phyloP scores from a whole-genome alignment of 1,140 invertebrate species.

The Notospermus geniculatus region DNA sequence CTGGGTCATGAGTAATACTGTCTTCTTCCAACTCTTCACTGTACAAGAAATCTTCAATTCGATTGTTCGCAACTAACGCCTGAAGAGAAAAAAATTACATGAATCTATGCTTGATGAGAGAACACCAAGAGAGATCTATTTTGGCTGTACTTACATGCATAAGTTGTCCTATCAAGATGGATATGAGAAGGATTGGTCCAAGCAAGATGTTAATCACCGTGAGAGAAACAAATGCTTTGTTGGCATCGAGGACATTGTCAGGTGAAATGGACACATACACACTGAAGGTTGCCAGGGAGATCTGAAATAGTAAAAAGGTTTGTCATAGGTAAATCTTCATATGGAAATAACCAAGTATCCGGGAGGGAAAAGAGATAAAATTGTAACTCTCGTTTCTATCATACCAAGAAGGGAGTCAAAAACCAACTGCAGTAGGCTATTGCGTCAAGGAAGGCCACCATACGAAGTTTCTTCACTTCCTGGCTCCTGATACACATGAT shows the following conservation, averaged over 20 bases:
- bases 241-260: slow-evolving; percentile 57
- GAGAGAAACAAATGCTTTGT: slow-evolving; percentile 80
- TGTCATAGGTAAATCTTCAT: no score
- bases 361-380: no score
- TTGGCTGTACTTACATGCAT: neutral
- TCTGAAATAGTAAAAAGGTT: no score
- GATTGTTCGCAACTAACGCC: slow-evolving; percentile 28
- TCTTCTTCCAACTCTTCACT: slow-evolving; percentile 26
- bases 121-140: no score
- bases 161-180: slow-evolving; percentile 58
- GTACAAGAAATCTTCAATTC: slow-evolving; percentile 27
- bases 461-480: slow-evolving; percentile 57
- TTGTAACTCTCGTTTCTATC: no score
- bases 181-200: slow-evolving; percentile 36
- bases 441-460: slow-evolving; percentile 52
- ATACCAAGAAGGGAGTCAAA: slow-evolving; percentile 84
- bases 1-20: slow-evolving; percentile 13
- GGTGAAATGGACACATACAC: slow-evolving; percentile 50
- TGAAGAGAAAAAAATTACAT: slow-evolving; percentile 14
- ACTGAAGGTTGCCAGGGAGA: slow-evolving; percentile 29
- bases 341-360: no score
- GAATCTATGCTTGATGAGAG: no score
- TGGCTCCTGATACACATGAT: slow-evolving; percentile 48
- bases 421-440: slow-evolving; percentile 90
- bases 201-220: slow-evolving; percentile 91